These are phyloP conservation scores for Vireo griseus DNA, from an alignment of 2,797 vertebrate genomes.

Conservation along the genomic window DNA sequence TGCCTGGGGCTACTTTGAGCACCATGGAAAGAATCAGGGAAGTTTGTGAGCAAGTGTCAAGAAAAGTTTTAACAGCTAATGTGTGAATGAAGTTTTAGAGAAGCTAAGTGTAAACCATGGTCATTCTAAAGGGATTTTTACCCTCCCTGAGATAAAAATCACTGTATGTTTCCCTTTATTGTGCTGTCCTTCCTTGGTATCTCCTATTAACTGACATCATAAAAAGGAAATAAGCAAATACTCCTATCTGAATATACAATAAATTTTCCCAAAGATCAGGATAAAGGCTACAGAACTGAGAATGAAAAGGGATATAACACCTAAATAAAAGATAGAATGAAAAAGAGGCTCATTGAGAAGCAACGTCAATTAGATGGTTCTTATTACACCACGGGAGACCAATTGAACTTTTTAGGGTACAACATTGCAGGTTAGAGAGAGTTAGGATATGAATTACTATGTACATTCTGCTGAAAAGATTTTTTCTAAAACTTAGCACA, in stretches of 20 bases:
- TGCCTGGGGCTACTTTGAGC: neutral
- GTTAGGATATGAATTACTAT: neutral
- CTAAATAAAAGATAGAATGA: neutral
- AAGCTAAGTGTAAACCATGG: neutral
- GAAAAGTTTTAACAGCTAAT: neutral
- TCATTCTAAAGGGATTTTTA: neutral
- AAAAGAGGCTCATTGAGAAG: neutral
- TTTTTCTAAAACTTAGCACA: neutral
- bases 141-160: neutral
- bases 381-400: neutral
- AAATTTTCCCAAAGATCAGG: neutral
- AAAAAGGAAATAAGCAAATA: neutral
- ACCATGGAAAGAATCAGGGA: neutral
- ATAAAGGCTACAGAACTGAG: neutral
- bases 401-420: neutral
- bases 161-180: neutral
- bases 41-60: neutral
- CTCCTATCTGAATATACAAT: neutral
- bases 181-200: neutral
- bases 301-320: neutral
- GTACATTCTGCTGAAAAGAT: neutral
- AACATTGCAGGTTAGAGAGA: neutral
- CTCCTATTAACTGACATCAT: neutral
- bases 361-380: neutral
- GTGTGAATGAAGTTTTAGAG: neutral